A percentile compares a stretch with the other conserved stretches of the same genome.
phyloP scores from a whole-genome alignment of 2,113 vertebrate genomes.

The Vireo altiloquus region DNA sequence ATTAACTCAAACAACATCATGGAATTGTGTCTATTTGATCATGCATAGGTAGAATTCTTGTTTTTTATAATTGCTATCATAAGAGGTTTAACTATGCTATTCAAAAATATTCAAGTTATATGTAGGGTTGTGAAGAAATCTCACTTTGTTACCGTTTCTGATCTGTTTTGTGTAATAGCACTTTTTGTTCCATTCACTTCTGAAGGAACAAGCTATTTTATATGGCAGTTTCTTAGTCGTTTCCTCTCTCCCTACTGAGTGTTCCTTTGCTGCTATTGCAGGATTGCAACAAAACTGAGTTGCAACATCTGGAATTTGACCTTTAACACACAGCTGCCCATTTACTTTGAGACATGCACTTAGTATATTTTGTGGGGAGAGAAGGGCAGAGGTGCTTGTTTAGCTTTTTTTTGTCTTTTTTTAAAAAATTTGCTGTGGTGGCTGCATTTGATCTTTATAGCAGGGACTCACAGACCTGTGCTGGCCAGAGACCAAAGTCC shows the following conservation, averaged over 20 bases:
- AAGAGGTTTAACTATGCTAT: not conserved
- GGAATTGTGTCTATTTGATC: not conserved
- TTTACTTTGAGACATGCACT: not conserved
- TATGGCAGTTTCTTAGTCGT: not conserved
- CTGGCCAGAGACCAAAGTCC: slow-evolving; percentile 31
- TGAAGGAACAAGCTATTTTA: not conserved
- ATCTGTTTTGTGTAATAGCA: not conserved
- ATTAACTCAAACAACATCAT: not conserved
- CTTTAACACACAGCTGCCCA: not conserved
- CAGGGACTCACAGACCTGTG: not conserved
- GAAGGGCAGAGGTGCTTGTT: not conserved
- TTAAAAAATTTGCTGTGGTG: not conserved
- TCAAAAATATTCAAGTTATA: not conserved
- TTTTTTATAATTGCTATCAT: not conserved
- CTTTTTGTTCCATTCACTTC: not conserved
- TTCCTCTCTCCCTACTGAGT: not conserved
- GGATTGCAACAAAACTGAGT: not conserved
- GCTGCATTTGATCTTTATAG: not conserved
- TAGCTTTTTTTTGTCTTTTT: not conserved
- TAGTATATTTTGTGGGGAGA: not conserved
- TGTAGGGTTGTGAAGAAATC: not conserved
- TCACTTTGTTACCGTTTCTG: not conserved
- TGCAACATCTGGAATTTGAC: slow-evolving; percentile 43
- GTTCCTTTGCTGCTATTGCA: not conserved
- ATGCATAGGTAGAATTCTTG: not conserved